These are phyloP conservation scores for Hassar affinis DNA, from an alignment of 2,113 vertebrate genomes.

Conservation along the genomic window DNA sequence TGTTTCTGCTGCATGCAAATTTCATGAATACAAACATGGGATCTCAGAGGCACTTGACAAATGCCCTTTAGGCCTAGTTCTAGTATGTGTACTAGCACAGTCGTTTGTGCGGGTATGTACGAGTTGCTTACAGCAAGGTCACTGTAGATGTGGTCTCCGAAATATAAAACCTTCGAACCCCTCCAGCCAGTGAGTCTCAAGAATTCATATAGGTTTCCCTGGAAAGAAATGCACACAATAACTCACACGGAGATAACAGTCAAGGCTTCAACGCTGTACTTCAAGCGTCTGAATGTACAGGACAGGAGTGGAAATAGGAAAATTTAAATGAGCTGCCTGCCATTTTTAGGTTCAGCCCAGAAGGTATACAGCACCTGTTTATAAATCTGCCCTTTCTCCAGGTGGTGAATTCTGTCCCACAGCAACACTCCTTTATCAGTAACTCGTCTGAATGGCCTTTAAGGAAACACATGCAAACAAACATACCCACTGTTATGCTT, in stretches of 20 bases:
- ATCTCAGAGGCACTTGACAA: not conserved
- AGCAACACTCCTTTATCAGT: constrained; percentile 89
- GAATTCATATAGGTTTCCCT: constrained; percentile 98
- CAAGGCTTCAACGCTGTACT: not conserved
- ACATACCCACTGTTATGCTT: not conserved
- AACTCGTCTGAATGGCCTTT: constrained; percentile 91
- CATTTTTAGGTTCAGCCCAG: constrained; percentile 6
- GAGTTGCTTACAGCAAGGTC: constrained; percentile 89
- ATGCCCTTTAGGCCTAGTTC: no score
- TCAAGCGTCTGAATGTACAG: not conserved
- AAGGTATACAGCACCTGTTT: constrained; percentile 82
- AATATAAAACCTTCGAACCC: constrained; percentile 95
- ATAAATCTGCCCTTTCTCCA: constrained; percentile 96
- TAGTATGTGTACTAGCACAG: not conserved
- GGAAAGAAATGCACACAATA: constrained; percentile 8
- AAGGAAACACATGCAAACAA: constrained; percentile 31
- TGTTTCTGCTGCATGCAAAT: not conserved
- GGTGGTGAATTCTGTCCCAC: constrained; percentile 92
- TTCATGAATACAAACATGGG: not conserved
- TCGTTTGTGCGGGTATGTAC: not conserved
- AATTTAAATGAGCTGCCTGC: constrained; percentile 10
- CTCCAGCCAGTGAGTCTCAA: constrained; percentile 97
- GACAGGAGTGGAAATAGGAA: not conserved
- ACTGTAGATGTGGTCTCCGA: constrained; percentile 98
- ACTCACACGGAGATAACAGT: not conserved